A percentile compares a stretch with the other conserved stretches of the same genome.
Evolutionary conservation across 2,113 vertebrate species (phyloP).

Genomic region (rabbit (Oryctolagus cuniculus)): mOryCun1.1 NC_091438.1:90684001-90684500

Average conservation of each 20-base stretch:
- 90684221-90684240: background rate
- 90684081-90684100: background rate
- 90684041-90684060: background rate
- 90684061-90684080: conserved; percentile 29
- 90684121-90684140: conserved; percentile 10
- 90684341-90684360: background rate
- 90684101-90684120: conserved; percentile 16
- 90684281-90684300: background rate
- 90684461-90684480: background rate
- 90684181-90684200: background rate
- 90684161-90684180: background rate
- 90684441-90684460: background rate
- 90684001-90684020: background rate
- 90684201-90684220: background rate
- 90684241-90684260: background rate
- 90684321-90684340: background rate
- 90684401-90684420: background rate
- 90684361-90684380: background rate
- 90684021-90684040: background rate
- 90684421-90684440: background rate
- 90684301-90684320: background rate
- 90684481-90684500: background rate
- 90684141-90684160: conserved; percentile 14
- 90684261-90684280: background rate
- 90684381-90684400: background rate